Percentiles rank a stretch among this genome's conserved stretches.
These are phyloP conservation scores for Enhydra lutris DNA, from an alignment of 2,113 vertebrate species.

Conservation along the genomic window DNA sequence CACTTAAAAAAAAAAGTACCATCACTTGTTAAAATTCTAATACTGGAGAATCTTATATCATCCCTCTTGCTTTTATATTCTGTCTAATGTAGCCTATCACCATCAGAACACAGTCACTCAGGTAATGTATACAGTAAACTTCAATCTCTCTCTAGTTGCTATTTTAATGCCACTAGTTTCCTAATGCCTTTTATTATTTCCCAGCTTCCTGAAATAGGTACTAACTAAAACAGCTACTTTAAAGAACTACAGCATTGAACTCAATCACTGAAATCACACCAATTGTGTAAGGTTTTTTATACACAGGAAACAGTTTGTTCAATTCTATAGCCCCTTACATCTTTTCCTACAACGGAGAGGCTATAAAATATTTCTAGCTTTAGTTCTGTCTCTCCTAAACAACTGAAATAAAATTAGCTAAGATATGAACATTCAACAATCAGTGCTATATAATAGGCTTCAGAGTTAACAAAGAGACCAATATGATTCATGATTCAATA, in stretches of 20 bases:
- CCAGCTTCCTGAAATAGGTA: not conserved
- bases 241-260: not conserved
- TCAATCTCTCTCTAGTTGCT: not conserved
- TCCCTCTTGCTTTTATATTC: not conserved
- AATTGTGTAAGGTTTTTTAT: not conserved
- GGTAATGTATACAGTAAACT: not conserved
- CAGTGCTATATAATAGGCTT: not conserved
- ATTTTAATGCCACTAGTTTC: conserved; percentile 9
- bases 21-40: not conserved
- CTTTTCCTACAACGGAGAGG: not conserved
- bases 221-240: not conserved
- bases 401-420: not conserved
- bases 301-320: not conserved
- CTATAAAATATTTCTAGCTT: not conserved
- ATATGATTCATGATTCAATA: not conserved
- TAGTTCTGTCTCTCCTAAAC: not conserved
- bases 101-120: not conserved
- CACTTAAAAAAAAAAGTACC: not conserved
- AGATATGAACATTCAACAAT: not conserved
- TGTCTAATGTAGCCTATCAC: not conserved
- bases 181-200: not conserved
- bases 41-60: not conserved
- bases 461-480: not conserved
- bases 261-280: not conserved
- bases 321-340: not conserved